These are phyloP conservation scores for Helicoverpa zea DNA, from an alignment of 1,140 invertebrate species.

Conservation along the genomic window DNA sequence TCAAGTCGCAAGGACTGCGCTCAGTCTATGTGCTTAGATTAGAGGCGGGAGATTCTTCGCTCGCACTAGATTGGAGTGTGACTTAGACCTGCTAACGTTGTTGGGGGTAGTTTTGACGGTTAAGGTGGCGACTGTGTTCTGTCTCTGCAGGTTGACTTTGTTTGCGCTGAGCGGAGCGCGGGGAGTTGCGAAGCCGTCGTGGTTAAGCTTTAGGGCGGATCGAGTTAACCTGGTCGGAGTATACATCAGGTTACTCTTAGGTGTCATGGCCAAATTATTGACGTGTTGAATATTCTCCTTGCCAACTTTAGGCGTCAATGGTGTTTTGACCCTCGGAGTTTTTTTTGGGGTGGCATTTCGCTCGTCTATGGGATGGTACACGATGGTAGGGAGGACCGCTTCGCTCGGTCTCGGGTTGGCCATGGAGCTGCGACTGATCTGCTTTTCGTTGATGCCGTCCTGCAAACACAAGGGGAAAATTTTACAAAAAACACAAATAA, in stretches of 20 bases:
- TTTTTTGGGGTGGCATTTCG: slow-evolving; percentile 69
- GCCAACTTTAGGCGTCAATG: slow-evolving; percentile 73
- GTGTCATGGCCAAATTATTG: slow-evolving; percentile 60
- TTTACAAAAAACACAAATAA: too few species aligned
- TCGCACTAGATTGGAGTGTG: slow-evolving; percentile 72
- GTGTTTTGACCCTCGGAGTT: slow-evolving; percentile 59
- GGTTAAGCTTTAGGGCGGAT: slow-evolving; percentile 74
- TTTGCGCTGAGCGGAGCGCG: slow-evolving; percentile 72
- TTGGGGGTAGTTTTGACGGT: slow-evolving; percentile 71
- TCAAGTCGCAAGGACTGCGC: slow-evolving; percentile 44
- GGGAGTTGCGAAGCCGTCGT: slow-evolving; percentile 77
- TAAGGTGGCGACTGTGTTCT: slow-evolving; percentile 64
- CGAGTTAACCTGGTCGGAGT: slow-evolving; percentile 76
- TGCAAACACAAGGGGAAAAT: slow-evolving; percentile 45
- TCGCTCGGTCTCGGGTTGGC: slow-evolving; percentile 60
- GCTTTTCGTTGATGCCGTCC: slow-evolving; percentile 76
- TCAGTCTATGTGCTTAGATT: slow-evolving; percentile 60
- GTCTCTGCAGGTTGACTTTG: slow-evolving; percentile 72
- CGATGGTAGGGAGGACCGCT: slow-evolving; percentile 53
- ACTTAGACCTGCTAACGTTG: slow-evolving; percentile 74
- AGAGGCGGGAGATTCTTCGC: slow-evolving; percentile 77
- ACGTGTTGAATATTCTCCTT: slow-evolving; percentile 76
- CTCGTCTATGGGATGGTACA: slow-evolving; percentile 59
- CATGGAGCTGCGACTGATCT: slow-evolving; percentile 79
- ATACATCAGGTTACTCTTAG: slow-evolving; percentile 66